Conservation (phyloP, 2,797 vertebrate genomes). For the Prunella strophiata region DNA sequence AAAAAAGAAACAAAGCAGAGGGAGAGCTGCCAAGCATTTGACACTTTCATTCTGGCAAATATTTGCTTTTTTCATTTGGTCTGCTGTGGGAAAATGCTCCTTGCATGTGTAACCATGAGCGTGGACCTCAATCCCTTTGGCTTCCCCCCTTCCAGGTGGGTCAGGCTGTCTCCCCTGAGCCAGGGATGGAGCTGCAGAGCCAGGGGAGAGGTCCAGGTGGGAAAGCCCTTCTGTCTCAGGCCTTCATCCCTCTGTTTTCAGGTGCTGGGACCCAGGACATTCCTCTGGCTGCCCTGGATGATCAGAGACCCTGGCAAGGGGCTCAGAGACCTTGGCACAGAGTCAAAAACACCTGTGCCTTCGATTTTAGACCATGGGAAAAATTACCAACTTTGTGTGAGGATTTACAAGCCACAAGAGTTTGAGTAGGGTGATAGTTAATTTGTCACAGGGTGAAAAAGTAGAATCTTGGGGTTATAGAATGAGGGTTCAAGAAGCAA, state of each 20-base stretch:
- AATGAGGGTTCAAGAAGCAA: too few relatives aligned
- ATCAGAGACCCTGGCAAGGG: too few relatives aligned
- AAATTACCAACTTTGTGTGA: too few relatives aligned
- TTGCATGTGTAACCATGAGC: background rate
- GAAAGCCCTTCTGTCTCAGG: background rate
- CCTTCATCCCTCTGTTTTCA: background rate
- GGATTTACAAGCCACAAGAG: too few relatives aligned
- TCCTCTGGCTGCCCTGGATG: too few relatives aligned
- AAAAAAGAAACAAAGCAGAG: background rate
- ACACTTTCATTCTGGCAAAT: slow-evolving; percentile 1
- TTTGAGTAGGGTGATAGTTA: too few relatives aligned
- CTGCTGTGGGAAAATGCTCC: background rate
- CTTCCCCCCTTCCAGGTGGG: background rate
- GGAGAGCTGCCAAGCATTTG: background rate
- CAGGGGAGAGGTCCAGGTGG: background rate
- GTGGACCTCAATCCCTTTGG: background rate
- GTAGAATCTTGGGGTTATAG: too few relatives aligned
- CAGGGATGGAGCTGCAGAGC: background rate
- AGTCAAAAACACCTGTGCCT: too few relatives aligned
- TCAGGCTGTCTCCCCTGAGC: background rate
- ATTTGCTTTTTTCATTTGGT: slow-evolving; percentile 1
- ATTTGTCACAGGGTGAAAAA: too few relatives aligned
- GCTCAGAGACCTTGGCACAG: too few relatives aligned
- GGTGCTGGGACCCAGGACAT: too few relatives aligned
- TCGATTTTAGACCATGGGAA: too few relatives aligned